phyloP scores from a whole-genome alignment of 1,140 invertebrate species.

The Caenorhabditis latens region DNA sequence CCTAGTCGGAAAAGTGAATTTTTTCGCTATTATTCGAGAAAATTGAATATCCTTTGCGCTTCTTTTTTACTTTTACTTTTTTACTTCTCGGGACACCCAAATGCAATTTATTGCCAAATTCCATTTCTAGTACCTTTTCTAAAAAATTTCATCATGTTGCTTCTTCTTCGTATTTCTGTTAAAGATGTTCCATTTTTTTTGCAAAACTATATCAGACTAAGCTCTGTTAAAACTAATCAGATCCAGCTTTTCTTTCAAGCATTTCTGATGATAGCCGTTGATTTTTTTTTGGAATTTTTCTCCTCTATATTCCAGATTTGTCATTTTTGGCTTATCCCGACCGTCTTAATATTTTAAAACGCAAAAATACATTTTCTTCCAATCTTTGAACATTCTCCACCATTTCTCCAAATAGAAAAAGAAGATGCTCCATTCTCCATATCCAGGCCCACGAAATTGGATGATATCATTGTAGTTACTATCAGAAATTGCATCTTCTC shows the following conservation, averaged over 20 bases:
- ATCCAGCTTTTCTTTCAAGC: background rate
- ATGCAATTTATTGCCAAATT: conserved; percentile 32
- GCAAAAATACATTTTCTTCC: background rate
- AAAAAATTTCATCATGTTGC: conserved; percentile 29
- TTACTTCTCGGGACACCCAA: conserved; percentile 25
- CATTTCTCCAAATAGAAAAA: background rate
- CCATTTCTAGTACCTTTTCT: conserved; percentile 26
- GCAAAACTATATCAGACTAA: background rate
- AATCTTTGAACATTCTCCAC: background rate
- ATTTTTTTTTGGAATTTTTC: background rate
- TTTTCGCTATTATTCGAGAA: conserved; percentile 5
- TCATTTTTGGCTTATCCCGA: background rate
- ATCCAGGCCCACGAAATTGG: background rate
- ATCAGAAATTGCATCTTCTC: conserved; percentile 49
- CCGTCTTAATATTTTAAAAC: background rate
- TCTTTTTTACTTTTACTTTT: conserved; percentile 45
- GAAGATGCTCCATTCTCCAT: conserved; percentile 14
- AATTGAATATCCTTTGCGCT: conserved; percentile 49
- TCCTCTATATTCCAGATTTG: background rate
- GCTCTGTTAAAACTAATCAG: background rate
- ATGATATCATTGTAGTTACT: conserved; percentile 52
- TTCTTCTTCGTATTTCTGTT: conserved; percentile 3
- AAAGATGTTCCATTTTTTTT: conserved; percentile 13
- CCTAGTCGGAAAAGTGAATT: background rate
- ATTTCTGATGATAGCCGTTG: background rate